phyloP scores from a whole-genome alignment of 1,140 invertebrate genomes.

The Zaprionus ornatus region DNA sequence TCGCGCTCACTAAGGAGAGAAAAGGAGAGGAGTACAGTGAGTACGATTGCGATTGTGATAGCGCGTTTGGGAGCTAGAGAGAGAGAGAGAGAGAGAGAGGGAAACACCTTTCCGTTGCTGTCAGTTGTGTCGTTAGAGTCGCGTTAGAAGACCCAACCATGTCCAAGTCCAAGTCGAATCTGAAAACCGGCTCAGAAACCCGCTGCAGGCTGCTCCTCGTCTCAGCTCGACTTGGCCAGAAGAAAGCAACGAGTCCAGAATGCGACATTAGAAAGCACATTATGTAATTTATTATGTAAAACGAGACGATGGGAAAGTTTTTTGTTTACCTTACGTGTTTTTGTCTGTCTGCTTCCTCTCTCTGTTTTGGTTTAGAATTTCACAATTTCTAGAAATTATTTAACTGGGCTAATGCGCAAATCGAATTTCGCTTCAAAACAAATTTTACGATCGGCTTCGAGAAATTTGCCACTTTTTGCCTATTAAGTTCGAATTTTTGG shows the following conservation, averaged over 20 bases:
- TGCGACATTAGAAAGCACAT: slow-evolving; percentile 58
- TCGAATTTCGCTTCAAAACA: slow-evolving; percentile 32
- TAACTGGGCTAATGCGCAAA: slow-evolving; percentile 44
- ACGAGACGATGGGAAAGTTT: slow-evolving; percentile 52
- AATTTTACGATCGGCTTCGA: slow-evolving; percentile 22
- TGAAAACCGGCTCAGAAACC: slow-evolving; percentile 61
- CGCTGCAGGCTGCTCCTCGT: slow-evolving; percentile 6
- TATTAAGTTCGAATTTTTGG: slow-evolving; percentile 22
- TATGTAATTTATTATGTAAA: slow-evolving; percentile 56
- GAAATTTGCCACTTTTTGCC: slow-evolving; percentile 23
- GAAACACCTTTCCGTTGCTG: slow-evolving; percentile 18
- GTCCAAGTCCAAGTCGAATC: slow-evolving; percentile 12
- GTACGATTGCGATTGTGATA: not conserved
- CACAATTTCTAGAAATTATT: slow-evolving; percentile 41
- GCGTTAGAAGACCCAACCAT: slow-evolving; percentile 55
- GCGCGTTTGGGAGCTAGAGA: not conserved
- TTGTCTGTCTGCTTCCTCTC: not conserved
- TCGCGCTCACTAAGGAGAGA: not conserved
- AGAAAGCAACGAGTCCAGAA: slow-evolving; percentile 67
- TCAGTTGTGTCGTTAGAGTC: slow-evolving; percentile 63
- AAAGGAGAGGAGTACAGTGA: not conserved
- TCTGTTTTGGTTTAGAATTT: slow-evolving; percentile 52
- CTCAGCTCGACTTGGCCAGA: slow-evolving; percentile 11
- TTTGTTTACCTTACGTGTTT: slow-evolving; percentile 11
- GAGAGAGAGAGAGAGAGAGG: not conserved